Conservation (phyloP, 2,113 vertebrate species). For the Labeo catla region DNA sequence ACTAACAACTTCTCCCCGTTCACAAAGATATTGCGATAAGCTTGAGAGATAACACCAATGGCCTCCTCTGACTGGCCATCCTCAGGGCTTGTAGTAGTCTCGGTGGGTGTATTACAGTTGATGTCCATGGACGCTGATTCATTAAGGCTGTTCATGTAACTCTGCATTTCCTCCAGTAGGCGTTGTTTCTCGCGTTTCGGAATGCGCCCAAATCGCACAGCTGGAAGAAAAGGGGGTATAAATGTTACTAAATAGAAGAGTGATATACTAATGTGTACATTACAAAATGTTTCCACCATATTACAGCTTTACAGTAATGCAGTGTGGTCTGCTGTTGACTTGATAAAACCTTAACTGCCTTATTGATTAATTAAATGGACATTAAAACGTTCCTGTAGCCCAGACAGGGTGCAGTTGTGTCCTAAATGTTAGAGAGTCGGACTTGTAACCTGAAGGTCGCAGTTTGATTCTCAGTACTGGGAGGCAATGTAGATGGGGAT, state of each 20-base stretch:
- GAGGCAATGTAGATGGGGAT: no score
- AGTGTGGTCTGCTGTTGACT: neutral
- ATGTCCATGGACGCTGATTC: slow-evolving; percentile 74
- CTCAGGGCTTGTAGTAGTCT: slow-evolving; percentile 65
- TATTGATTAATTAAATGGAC: no score
- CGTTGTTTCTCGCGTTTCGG: slow-evolving; percentile 82
- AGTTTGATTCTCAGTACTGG: no score
- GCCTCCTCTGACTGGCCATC: slow-evolving; percentile 64
- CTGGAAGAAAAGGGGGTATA: slow-evolving; percentile 58
- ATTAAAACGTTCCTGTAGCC: no score
- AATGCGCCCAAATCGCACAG: slow-evolving; percentile 82
- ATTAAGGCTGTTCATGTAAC: slow-evolving; percentile 79
- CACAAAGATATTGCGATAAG: slow-evolving; percentile 66
- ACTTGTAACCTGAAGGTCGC: no score
- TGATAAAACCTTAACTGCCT: no score
- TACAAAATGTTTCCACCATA: neutral
- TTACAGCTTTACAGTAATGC: neutral
- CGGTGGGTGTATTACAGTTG: slow-evolving; percentile 63
- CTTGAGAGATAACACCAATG: slow-evolving; percentile 60
- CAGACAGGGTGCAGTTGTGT: no score
- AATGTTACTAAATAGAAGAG: neutral
- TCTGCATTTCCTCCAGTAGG: slow-evolving; percentile 81
- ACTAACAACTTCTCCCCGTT: slow-evolving; percentile 65
- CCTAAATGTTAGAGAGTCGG: no score
- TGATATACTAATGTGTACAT: neutral